Base-by-base conservation (phyloP, 2,888 invertebrate species). In the Nebria salina region DNA sequence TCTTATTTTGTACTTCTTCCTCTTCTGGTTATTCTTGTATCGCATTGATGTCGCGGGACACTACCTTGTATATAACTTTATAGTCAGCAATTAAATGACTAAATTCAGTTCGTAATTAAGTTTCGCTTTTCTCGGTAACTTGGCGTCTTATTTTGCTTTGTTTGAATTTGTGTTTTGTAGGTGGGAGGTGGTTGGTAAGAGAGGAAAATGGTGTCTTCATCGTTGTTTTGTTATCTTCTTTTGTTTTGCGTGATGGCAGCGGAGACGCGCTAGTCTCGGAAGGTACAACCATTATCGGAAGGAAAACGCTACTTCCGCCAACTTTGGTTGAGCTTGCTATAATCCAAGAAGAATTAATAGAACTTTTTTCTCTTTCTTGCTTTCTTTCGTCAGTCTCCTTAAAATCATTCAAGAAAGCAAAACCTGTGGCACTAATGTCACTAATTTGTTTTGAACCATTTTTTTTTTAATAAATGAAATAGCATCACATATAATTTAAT, bases 101-200 rank as follows among this genome's bases (percentile, higher is more conserved):
- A 75, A 75, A 80, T 80, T 80, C 80, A 80, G 80, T 80, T 80
- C 75, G 80, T 80, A 80, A 80, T 80, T 80, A 80, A 80, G 80
- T 80, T 80, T 80, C 72, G 75, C 25, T 75, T 75, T 80, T 80
- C 75, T 80, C 70, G 75, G 68, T 64, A 80, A 79, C 79, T 79
- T 80, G 25, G 54, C 80, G 72, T 80, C 80, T 80, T 80, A 80
- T 80, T 80, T 80, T 80, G 80, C 80, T 80, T 80, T 80, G 80
- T 80, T 80, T 80, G 75, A 80, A 80, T 80, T 75, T 75, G 75
- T 80, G 80, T 80, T 80, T 80, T 75, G 79, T 75, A 41, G 15
- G 15, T 25, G 20, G 20, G 68, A 26, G 68, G 9, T 25, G 68
- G 68, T 68, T 7, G 20, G 8, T 11, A 5, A 9, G 20, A 26